Evolutionary conservation across 2,888 invertebrate species (phyloP), one percentile per base, ranked within the genome.

Genomic region (Drosophila gaucha): DNA sequence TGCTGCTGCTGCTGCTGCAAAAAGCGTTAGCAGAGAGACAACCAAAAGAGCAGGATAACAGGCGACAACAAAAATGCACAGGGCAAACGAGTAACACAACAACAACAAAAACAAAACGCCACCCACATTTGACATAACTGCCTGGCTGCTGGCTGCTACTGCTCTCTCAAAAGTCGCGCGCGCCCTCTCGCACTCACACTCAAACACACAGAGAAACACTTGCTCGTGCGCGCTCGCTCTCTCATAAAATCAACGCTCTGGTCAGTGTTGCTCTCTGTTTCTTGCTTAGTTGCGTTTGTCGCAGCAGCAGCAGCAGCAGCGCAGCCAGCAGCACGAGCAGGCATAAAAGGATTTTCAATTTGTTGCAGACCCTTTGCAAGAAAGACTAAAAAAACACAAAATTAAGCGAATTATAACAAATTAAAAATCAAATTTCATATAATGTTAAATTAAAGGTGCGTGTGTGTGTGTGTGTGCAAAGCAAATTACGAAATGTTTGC

Each of bases 81-180:
- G 36, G 43, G 36, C 31, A 60, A 30, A 39, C 51, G 51, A 39
- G 30, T 28, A 62, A 14, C 46, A 26, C 39, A 30, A 22, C 64
- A 46, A 44, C 62, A 72, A 52, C 56, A 65, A 47, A 20, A 58
- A 49, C 18, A 59, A 52, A 57, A 67, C 68, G 67, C 85, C 87
- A 74, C 87, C 82, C 85, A 84, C 80, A 83, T 78, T 62, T 41
- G 49, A 49, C 55, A 71, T 62, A 47, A 51, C 50, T 46, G 33
- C 33, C 46, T 50, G 49, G 39, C 67, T 65, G 58, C 70, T 63
- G 58, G 26, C 44, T 41, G 46, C 56, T 38, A 14, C 39, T 14
- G 33, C 35, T 46, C 47, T 50, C 26, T 8, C 20, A 41, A 20
- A 31, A 41, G 22, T 14, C 44, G 51, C 43, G 36, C 38, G 41